phyloP scores from a whole-genome alignment of 2,888 invertebrate species.

The Tachina fera region DNA sequence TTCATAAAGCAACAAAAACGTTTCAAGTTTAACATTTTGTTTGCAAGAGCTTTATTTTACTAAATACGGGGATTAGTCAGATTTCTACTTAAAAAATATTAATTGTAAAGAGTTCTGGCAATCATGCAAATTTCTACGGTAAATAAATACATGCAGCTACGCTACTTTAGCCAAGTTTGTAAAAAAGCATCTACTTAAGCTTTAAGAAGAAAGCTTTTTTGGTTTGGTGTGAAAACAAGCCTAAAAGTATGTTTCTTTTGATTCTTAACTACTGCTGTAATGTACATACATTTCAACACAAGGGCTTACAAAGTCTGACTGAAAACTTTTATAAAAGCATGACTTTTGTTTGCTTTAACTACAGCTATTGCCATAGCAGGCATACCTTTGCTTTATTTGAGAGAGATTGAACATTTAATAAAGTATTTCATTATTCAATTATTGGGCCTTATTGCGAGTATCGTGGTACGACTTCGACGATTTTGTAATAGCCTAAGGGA shows the following conservation, averaged over 20 bases:
- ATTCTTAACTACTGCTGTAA: background rate
- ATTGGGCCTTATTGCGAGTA: too few relatives aligned
- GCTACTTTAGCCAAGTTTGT: slow-evolving; percentile 13
- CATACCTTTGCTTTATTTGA: too few relatives aligned
- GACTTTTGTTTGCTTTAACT: too few relatives aligned
- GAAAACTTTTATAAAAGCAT: background rate
- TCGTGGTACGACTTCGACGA: too few relatives aligned
- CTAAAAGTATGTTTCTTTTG: slow-evolving; percentile 44
- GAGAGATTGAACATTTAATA: too few relatives aligned
- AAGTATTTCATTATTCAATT: too few relatives aligned
- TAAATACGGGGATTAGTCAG: slow-evolving; percentile 70
- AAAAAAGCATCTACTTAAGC: slow-evolving; percentile 16
- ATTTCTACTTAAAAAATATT: slow-evolving; percentile 70
- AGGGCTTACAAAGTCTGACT: background rate
- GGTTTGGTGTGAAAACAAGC: slow-evolving; percentile 6
- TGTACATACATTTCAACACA: background rate
- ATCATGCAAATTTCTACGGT: slow-evolving; percentile 48
- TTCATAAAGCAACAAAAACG: slow-evolving; percentile 6
- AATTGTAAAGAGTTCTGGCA: slow-evolving; percentile 36
- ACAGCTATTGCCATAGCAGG: too few relatives aligned
- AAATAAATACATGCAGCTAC: slow-evolving; percentile 42
- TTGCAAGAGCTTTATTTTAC: slow-evolving; percentile 17
- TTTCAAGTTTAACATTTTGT: slow-evolving; percentile 63
- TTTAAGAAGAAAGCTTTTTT: slow-evolving; percentile 28
- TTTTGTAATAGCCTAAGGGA: too few relatives aligned